These are phyloP conservation scores for Neotoma lepida DNA, from an alignment of 2,113 vertebrate species.

Conservation along the genomic window DNA sequence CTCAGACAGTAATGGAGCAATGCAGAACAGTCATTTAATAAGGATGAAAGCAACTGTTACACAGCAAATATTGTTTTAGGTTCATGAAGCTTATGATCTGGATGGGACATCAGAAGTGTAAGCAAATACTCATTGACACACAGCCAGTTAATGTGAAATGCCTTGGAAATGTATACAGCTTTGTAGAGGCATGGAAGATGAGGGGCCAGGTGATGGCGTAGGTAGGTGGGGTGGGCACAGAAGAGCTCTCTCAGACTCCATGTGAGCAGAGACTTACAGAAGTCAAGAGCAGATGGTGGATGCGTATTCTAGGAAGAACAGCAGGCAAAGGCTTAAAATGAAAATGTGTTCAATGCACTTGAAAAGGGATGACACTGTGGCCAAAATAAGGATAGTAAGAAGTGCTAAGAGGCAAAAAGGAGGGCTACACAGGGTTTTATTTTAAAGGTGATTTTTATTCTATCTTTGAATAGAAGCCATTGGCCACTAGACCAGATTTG, in stretches of 20 bases:
- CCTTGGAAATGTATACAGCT: slow-evolving; percentile 30
- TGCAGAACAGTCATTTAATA: slow-evolving; percentile 15
- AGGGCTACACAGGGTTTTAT: not conserved
- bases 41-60: not conserved
- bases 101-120: not conserved
- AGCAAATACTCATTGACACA: not conserved
- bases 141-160: not conserved
- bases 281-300: not conserved
- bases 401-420: not conserved
- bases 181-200: not conserved
- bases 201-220: not conserved
- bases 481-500: not conserved
- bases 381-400: not conserved
- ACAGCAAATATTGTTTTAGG: not conserved
- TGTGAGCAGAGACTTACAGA: not conserved
- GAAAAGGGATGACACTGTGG: not conserved
- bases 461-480: not conserved
- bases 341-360: not conserved
- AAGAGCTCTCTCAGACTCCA: not conserved
- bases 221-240: not conserved
- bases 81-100: not conserved
- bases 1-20: slow-evolving; percentile 43
- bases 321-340: not conserved
- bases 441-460: slow-evolving; percentile 24
- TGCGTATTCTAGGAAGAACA: not conserved